These are phyloP conservation scores for Ciconia nigra DNA, from an alignment of 2,797 vertebrate genomes.

Conservation along the genomic window DNA sequence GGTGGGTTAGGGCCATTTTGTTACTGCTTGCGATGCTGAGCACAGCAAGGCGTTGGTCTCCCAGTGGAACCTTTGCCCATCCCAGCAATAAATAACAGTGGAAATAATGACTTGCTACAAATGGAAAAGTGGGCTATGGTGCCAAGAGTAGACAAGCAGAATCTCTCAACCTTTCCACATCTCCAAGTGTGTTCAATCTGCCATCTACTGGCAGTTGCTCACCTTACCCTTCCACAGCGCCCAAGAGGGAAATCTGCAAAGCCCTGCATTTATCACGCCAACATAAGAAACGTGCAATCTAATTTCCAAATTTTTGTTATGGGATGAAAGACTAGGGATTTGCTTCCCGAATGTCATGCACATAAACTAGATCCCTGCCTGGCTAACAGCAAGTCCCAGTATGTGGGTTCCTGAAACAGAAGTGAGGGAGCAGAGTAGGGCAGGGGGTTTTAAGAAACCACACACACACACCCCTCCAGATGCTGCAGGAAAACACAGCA, in stretches of 20 bases:
- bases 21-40: background rate
- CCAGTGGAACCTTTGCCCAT: background rate
- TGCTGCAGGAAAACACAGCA: background rate
- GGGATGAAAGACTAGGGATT: background rate
- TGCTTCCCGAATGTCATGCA: background rate
- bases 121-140: constrained; percentile 1
- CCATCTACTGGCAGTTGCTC: constrained; percentile 58
- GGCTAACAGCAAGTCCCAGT: background rate
- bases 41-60: background rate
- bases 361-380: background rate
- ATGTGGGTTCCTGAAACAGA: background rate
- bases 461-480: background rate
- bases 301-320: background rate
- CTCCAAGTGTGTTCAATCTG: background rate
- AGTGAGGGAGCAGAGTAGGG: background rate
- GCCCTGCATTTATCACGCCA: background rate
- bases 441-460: background rate
- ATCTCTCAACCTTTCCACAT: background rate
- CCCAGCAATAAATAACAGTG: background rate
- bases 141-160: background rate
- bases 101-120: constrained; percentile 24
- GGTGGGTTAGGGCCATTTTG: background rate
- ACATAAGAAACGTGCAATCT: background rate
- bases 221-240: background rate
- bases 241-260: background rate